phyloP scores from a whole-genome alignment of 2,113 vertebrate genomes.

The Rallus limicola region DNA sequence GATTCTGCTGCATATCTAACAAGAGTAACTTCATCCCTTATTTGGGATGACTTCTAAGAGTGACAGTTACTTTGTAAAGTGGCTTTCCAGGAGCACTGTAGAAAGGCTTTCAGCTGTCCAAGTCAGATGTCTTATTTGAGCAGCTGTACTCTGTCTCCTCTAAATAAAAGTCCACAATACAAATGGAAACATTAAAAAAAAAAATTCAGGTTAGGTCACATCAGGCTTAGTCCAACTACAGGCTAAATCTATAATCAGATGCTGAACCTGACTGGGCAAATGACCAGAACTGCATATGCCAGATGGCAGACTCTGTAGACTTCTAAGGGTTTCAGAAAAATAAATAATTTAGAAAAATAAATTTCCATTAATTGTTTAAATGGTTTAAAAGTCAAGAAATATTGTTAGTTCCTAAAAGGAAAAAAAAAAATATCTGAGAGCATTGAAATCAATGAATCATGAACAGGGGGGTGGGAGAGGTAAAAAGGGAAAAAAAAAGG shows the following conservation, averaged over 20 bases:
- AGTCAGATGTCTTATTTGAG: background rate
- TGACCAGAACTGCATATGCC: fast-evolving
- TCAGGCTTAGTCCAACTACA: background rate
- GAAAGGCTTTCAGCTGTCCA: background rate
- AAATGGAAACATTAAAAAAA: background rate
- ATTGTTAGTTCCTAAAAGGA: background rate
- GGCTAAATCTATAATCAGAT: background rate
- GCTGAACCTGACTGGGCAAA: background rate
- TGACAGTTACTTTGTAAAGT: background rate
- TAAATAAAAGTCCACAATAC: background rate
- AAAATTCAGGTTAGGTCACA: background rate
- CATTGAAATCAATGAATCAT: background rate
- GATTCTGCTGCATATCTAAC: background rate
- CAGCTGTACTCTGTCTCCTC: background rate
- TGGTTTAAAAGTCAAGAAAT: background rate
- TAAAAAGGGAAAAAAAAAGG: background rate
- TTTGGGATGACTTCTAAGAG: background rate
- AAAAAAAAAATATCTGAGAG: background rate
- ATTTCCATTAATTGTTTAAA: background rate
- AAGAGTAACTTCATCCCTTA: background rate
- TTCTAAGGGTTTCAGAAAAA: background rate
- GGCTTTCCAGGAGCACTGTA: background rate
- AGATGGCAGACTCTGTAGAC: background rate
- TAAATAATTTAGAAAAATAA: background rate
- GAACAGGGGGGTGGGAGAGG: fast-evolving